Percentiles rank a stretch among this genome's conserved stretches.
Conservation (phyloP, 2,888 invertebrate species). For the Cotesia congregata region DNA sequence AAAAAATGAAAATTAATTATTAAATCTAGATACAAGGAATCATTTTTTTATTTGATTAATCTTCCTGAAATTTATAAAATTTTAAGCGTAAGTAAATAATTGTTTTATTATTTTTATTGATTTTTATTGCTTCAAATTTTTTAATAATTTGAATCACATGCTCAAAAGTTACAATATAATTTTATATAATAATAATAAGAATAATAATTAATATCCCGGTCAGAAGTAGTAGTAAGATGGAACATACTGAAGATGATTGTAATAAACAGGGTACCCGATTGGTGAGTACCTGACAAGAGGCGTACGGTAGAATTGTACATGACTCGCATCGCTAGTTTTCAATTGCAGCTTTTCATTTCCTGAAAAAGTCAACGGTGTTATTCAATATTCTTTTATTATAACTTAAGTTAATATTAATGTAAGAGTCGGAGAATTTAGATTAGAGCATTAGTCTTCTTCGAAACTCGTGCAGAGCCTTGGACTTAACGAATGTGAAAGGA, state of each 20-base stretch:
- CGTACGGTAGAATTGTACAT: not conserved
- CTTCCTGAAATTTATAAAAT: no score
- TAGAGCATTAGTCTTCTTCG: no score
- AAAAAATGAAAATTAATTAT: constrained; percentile 53
- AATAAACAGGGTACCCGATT: not conserved
- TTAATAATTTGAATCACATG: not conserved
- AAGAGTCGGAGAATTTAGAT: no score
- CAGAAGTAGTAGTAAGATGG: constrained; percentile 3
- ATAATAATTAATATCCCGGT: not conserved
- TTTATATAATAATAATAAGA: no score
- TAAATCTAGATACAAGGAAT: constrained; percentile 1
- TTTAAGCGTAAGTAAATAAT: no score
- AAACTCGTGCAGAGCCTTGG: constrained; percentile 5
- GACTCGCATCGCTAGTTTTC: not conserved
- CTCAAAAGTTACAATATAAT: not conserved
- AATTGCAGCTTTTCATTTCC: not conserved
- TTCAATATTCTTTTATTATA: no score
- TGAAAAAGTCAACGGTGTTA: not conserved
- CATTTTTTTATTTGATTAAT: not conserved
- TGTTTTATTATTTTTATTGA: no score
- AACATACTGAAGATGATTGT: constrained; percentile 4
- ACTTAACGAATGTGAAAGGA: constrained; percentile 4
- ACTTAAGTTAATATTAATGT: no score
- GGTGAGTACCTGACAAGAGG: not conserved
- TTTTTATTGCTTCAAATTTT: no score